Evolutionary conservation across 1,140 invertebrate species (phyloP).

Genomic region (Orius insidiosus): DNA sequence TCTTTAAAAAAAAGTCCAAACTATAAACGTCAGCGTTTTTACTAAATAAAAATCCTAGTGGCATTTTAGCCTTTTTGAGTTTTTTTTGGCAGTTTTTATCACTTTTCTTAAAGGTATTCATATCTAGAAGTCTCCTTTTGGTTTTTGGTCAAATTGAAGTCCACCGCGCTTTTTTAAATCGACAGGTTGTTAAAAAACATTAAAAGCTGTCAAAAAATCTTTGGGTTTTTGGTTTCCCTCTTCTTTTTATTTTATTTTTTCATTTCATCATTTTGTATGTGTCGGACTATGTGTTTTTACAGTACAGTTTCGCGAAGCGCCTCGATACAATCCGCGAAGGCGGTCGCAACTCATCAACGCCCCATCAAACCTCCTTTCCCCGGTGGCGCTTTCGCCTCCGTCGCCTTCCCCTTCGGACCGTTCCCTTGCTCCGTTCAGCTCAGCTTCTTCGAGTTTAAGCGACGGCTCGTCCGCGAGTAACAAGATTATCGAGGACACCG

Average conservation of each 20-base stretch:
- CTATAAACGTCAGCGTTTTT: no score
- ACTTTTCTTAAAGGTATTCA: no score
- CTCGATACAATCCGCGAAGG: conserved; percentile 83
- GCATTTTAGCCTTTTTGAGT: no score
- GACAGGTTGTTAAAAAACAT: no score
- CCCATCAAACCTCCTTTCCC: conserved; percentile 8
- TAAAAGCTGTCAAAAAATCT: no score
- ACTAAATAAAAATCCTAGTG: no score
- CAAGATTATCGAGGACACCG: conserved; percentile 60
- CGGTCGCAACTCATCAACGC: conserved; percentile 28
- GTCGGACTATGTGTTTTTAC: conserved; percentile 29
- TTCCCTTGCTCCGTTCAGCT: conserved; percentile 62
- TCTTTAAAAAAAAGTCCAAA: no score
- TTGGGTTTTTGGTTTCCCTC: no score
- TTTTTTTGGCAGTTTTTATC: no score
- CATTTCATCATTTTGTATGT: neutral
- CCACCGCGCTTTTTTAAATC: no score
- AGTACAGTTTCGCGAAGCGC: conserved; percentile 90
- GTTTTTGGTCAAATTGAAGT: no score
- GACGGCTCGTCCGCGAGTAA: conserved; percentile 52
- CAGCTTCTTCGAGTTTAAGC: conserved; percentile 68
- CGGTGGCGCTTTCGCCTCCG: conserved; percentile 25
- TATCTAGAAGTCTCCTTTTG: no score
- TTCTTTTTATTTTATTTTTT: neutral
- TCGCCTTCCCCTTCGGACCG: conserved; percentile 73